Percentiles rank a stretch among this genome's conserved stretches.
Conservation (phyloP, 2,888 invertebrate genomes). For the Drosophila demipolita region DNA sequence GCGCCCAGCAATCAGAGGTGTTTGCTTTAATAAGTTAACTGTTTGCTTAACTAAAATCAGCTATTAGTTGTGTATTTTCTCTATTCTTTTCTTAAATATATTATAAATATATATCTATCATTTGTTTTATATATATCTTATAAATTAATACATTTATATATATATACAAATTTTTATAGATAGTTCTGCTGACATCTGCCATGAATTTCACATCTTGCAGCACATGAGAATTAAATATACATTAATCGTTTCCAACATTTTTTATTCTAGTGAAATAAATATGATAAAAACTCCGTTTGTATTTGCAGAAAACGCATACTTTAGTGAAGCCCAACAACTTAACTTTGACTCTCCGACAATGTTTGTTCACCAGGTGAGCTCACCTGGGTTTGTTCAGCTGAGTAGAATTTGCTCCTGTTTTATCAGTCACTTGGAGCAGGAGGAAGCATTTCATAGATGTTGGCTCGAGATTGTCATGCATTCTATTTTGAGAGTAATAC, state of each 20-base stretch:
- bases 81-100: not conserved
- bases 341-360: not conserved
- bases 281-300: not conserved
- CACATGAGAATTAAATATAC: not conserved
- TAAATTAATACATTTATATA: not conserved
- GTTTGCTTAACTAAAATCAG: not conserved
- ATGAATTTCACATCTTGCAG: not conserved
- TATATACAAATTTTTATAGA: not conserved
- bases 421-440: conserved; percentile 21
- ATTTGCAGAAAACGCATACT: not conserved
- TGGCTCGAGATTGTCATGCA: conserved; percentile 55
- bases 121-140: too few relatives aligned
- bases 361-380: not conserved
- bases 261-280: not conserved
- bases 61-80: not conserved
- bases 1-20: not conserved
- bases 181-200: not conserved
- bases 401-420: conserved; percentile 35
- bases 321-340: not conserved
- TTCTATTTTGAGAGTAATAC: conserved; percentile 30
- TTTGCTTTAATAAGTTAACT: not conserved
- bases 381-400: too few relatives aligned
- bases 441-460: conserved; percentile 59
- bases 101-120: too few relatives aligned
- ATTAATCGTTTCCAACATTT: not conserved